Base-by-base conservation (phyloP, 30 jellyfish, hydroid and myxozoan species). In the Aurelia sp. region DNA sequence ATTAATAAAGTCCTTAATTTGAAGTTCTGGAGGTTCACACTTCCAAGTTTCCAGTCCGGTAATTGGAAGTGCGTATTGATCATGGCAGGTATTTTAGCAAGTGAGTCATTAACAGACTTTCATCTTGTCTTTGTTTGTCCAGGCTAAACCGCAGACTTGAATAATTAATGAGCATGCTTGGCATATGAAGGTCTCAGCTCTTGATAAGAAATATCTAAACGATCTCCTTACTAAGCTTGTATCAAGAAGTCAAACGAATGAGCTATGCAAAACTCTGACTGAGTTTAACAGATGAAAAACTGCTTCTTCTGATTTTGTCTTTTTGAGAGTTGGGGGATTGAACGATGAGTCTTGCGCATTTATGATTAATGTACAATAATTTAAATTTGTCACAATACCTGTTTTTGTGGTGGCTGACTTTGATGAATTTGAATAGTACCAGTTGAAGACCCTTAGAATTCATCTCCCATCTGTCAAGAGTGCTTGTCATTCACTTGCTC, bases 61-160 rank as follows among this genome's bases (percentile, higher is more conserved):
- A 7, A 27, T 70, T 70, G 4, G 41, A 15, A 13, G 8, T 4
- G 31, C n/a, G 20, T 24, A 44, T 18, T 38, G 18, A 27, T 74
- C 71, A 53, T 53, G 41, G 51, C 87, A 76, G 87, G 87, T 76
- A 76, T 59, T 76, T 76, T 76, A 76, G 87, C 87, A 16, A 70
- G 64, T 57, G 79, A 78, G 51, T 78, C 89, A 78, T 78, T 78
- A 78, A 78, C 89, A 63, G 74, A 63, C 68, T 78, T 61, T 78
- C 70, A 78, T 62, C 67, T 24, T 44, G 44, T 47, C 80, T 60
- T 78, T 78, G 89, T 78, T 63, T 78, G 89, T 40, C 48, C 67
- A 78, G 80, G 55, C 80, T 64, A 31, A 38, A 30, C 89, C 89
- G 13, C 76, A 27, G 53, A 8, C 41, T 51, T 78, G 69, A 78